Percentiles rank a stretch among this genome's conserved stretches.
These are phyloP conservation scores for Aldrovandia affinis DNA, from an alignment of 2,797 vertebrate genomes.

Conservation along the genomic window DNA sequence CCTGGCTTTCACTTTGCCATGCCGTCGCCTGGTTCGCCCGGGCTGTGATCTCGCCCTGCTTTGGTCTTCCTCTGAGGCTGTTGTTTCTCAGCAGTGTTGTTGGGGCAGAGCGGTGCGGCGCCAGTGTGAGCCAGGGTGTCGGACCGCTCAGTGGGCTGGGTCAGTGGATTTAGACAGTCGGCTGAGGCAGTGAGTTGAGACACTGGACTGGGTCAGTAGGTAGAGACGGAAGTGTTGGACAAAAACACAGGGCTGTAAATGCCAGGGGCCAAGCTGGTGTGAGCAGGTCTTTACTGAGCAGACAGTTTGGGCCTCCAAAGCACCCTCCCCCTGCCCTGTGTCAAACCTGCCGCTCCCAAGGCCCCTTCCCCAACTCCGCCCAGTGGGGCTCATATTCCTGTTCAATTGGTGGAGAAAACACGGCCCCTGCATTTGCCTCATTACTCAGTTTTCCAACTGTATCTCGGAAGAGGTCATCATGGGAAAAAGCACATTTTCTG, in stretches of 20 bases:
- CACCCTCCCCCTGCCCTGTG: neutral
- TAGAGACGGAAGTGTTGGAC: too few species aligned
- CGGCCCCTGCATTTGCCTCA: neutral
- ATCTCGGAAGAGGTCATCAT: neutral
- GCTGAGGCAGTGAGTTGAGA: neutral
- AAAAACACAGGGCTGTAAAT: too few species aligned
- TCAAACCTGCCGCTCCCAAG: neutral
- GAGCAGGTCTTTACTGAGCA: neutral
- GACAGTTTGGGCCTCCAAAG: neutral
- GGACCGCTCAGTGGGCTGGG: neutral
- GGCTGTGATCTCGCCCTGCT: neutral
- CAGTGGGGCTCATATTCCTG: neutral
- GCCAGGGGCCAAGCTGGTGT: neutral
- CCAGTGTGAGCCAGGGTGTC: neutral
- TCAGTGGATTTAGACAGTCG: neutral
- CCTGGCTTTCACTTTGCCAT: neutral
- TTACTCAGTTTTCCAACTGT: neutral
- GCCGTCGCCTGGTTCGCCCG: neutral
- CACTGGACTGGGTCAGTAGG: neutral
- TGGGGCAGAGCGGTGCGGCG: neutral
- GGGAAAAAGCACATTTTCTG: neutral
- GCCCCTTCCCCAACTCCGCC: neutral
- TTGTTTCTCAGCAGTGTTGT: neutral
- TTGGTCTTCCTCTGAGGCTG: neutral
- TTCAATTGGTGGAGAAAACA: neutral